Percentiles rank a stretch among this genome's conserved stretches.
phyloP scores from a whole-genome alignment of 2,888 invertebrate species.

The Xanthostigma xanthostigma region DNA sequence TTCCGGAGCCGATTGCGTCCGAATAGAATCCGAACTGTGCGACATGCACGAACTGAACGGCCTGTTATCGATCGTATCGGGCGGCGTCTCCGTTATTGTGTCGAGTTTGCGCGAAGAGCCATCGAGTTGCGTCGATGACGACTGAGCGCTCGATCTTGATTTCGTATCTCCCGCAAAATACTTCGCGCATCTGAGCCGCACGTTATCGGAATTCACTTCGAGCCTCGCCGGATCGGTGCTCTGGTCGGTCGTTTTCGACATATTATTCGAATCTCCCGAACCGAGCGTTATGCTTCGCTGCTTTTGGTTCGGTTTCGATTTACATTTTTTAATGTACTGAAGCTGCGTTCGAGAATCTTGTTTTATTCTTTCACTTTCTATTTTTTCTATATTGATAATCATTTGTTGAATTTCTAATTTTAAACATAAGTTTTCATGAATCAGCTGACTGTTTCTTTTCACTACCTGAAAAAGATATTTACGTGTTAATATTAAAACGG shows the following conservation, averaged over 20 bases:
- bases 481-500: not conserved
- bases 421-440: conserved; percentile 27
- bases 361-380: conserved; percentile 18
- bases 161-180: too few species aligned
- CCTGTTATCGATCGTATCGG: not conserved
- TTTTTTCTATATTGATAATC: conserved; percentile 18
- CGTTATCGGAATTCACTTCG: too few species aligned
- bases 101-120: not conserved
- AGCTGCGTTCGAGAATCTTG: conserved; percentile 21
- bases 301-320: conserved; percentile 3
- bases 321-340: conserved; percentile 15
- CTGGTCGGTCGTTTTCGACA: conserved; percentile 7
- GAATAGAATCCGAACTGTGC: conserved; percentile 9
- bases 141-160: conserved; percentile 4
- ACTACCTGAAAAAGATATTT: conserved; percentile 20
- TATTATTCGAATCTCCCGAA: conserved; percentile 11
- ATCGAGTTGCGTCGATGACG: conserved; percentile 2
- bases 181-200: too few species aligned
- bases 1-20: conserved; percentile 16
- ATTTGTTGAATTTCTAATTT: conserved; percentile 25
- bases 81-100: not conserved
- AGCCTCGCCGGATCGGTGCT: too few species aligned
- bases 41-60: not conserved
- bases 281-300: not conserved
- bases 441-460: conserved; percentile 25